Evolutionary conservation across 1,140 invertebrate species (phyloP), one percentile per base, ranked within the genome.

Genomic region (Aporrectodea caliginosa): DNA sequence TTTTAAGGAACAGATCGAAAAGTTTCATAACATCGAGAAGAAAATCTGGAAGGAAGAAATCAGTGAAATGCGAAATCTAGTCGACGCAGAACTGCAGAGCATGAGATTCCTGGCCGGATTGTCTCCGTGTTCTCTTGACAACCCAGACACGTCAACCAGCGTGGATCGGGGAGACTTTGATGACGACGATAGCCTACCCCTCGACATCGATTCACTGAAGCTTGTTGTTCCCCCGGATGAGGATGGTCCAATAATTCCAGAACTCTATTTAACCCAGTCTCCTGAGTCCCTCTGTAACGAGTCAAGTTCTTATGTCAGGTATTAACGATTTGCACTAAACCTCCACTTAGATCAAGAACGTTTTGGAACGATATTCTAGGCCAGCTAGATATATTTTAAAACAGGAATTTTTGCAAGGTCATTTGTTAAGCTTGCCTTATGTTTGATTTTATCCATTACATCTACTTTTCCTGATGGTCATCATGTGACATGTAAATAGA

Each of bases 1-100:
- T 58, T 27, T n/a, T 58, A 12, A 76, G 75, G 75, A 35, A 22
- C 75, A 76, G 22, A 76, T 76, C 16, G 34, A 76, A 22, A 76
- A 76, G 35, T n/a, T 76, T 35, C 75, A 34, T 14, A 34, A 76
- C 34, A 34, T 58, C 1, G 75, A 76, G 75, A 76, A 76, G 35
- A 68, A 29, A 29, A 76, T 76, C 30, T 76, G 43, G 34, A 35
- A 58, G 14, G 43, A 27, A 27, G 43, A 68, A n/a, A 68, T 76
- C 16, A 35, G 22, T 16, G 75, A 76, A 43, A 76, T 76, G 75
- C 34, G 75, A 27, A 34, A 35, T 14, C 27, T 76, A 16, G 43
- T 76, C 22, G 34, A 76, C 12, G 35, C n/a, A 1, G 75, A 76
- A 34, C n/a, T 76, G 12, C 43, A 68, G 35, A n/a, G 27, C 70